These are phyloP conservation scores for Dromas ardeola DNA, from an alignment of 2,113 vertebrate genomes.

Conservation along the genomic window DNA sequence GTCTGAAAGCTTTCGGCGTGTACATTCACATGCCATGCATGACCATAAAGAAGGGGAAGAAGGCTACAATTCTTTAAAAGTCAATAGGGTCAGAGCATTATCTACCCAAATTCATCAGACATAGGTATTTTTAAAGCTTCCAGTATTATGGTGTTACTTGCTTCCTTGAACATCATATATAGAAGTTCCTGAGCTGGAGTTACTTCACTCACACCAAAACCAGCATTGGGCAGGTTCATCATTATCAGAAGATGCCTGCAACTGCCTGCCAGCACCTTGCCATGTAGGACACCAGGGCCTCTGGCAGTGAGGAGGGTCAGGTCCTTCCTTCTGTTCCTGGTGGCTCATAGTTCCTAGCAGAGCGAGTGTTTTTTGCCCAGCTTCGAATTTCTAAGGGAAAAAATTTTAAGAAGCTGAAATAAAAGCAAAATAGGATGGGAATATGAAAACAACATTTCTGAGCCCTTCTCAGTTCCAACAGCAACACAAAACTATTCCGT, in stretches of 20 bases:
- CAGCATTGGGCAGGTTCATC: neutral
- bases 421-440: slow-evolving; percentile 53
- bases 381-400: slow-evolving; percentile 28
- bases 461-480: slow-evolving; percentile 46
- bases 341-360: neutral
- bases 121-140: neutral
- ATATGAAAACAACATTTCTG: slow-evolving; percentile 57
- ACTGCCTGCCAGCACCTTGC: neutral
- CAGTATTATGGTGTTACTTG: neutral
- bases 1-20: neutral
- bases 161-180: neutral
- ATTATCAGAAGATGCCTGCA: neutral
- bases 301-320: neutral
- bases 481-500: slow-evolving; percentile 48
- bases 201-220: neutral
- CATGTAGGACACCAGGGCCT: neutral
- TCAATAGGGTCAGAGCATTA: neutral
- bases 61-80: neutral
- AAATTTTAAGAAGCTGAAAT: slow-evolving; percentile 52
- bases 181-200: neutral
- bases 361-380: neutral
- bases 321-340: neutral
- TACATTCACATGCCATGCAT: neutral
- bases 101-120: neutral
- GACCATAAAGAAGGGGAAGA: neutral